These are phyloP conservation scores for Aurelia aurita complex sp. Pacific DNA, from an alignment of 30 jellyfish, hydroid and myxozoan genomes.

Conservation along the genomic window DNA sequence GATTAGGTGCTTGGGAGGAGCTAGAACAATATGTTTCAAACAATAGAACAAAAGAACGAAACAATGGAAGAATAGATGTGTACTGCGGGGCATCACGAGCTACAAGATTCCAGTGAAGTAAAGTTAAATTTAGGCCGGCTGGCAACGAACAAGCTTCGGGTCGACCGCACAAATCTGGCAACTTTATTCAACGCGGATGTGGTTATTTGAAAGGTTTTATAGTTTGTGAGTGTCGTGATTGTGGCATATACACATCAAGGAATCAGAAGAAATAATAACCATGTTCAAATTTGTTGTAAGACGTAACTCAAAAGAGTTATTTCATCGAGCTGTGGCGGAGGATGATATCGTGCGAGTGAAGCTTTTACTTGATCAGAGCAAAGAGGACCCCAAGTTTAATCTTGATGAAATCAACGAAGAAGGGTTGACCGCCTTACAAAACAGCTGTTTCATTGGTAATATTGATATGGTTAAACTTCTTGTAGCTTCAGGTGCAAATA, in stretches of 20 bases:
- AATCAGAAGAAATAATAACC: not conserved
- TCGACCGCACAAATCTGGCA: no score
- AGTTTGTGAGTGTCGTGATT: no score
- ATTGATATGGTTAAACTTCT: constrained; percentile 85
- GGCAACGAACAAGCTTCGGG: no score
- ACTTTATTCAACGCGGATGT: constrained; percentile 4
- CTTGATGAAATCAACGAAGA: constrained; percentile 92
- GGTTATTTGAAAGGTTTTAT: no score
- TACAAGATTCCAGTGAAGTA: no score
- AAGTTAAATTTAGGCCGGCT: constrained; percentile 10
- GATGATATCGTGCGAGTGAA: constrained; percentile 84
- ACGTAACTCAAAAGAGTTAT: constrained; percentile 84
- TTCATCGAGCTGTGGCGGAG: constrained; percentile 92
- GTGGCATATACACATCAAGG: not conserved
- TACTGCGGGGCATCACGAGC: constrained; percentile 17
- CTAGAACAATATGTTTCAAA: not conserved
- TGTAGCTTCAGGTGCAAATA: constrained; percentile 76
- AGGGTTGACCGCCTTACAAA: constrained; percentile 95
- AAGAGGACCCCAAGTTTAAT: constrained; percentile 84
- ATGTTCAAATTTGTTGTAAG: constrained; percentile 97
- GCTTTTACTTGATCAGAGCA: constrained; percentile 88
- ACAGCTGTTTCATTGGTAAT: constrained; percentile 91
- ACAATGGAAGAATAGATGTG: not conserved
- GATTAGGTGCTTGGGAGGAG: not conserved
- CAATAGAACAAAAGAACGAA: not conserved